Evolutionary conservation across 2,113 vertebrate species (phyloP).

Genomic region (Spheniscus mendiculus): DNA sequence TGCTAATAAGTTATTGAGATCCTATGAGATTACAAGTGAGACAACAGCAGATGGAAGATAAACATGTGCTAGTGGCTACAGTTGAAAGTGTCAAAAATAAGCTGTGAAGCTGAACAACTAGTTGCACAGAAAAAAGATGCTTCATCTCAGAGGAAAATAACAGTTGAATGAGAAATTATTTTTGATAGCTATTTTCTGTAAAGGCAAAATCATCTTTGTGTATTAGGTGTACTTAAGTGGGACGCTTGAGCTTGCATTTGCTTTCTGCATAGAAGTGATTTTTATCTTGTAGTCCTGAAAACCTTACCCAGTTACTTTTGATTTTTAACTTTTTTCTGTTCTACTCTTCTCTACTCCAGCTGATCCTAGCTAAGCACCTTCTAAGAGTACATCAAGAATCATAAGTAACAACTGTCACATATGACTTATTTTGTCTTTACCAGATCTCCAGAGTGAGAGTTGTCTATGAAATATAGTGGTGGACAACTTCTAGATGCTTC

Average conservation of each 20-base stretch:
- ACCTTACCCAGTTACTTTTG: neutral
- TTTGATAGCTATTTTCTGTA: neutral
- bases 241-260: neutral
- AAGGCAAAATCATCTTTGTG: neutral
- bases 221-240: neutral
- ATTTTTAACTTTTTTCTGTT: neutral
- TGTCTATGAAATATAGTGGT: too few relatives aligned
- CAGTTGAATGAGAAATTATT: neutral
- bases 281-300: neutral
- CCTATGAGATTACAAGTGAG: neutral
- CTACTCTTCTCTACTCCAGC: neutral
- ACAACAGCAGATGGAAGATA: neutral
- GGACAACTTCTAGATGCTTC: neutral
- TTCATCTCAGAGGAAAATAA: neutral
- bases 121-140: neutral
- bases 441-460: neutral
- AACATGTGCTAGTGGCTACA: neutral
- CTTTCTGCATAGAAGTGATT: neutral
- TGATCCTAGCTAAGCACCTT: neutral
- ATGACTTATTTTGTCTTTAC: neutral
- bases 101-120: neutral
- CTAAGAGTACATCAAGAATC: neutral
- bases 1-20: neutral
- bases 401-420: neutral
- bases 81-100: neutral